A percentile compares a stretch with the other conserved stretches of the same genome.
These are phyloP conservation scores for Aulostomus chinensis DNA, from an alignment of 2,797 vertebrate genomes.

Conservation along the genomic window DNA sequence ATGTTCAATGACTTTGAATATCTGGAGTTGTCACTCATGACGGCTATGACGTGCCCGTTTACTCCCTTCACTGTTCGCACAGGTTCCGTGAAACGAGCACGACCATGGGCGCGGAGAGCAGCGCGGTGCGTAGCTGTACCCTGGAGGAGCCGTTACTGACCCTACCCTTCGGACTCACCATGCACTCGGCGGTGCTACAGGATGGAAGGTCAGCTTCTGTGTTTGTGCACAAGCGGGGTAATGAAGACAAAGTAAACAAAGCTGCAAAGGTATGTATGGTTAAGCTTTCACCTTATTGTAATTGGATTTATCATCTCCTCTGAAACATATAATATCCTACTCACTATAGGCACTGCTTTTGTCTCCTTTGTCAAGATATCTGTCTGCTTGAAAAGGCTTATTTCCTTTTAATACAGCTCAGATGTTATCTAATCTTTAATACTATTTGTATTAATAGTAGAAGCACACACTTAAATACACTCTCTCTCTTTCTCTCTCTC, in stretches of 20 bases:
- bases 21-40: neutral
- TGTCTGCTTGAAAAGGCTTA: too few species aligned
- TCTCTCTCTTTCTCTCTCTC: too few species aligned
- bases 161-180: constrained; percentile 84
- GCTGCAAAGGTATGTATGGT: constrained; percentile 87
- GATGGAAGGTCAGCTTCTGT: constrained; percentile 89
- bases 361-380: too few species aligned
- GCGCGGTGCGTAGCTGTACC: constrained; percentile 83
- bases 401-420: too few species aligned
- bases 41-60: neutral
- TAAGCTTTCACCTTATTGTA: neutral
- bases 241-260: constrained; percentile 94
- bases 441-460: too few species aligned
- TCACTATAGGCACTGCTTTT: too few species aligned
- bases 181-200: constrained; percentile 87
- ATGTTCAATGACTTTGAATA: neutral
- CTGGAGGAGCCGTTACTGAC: constrained; percentile 83
- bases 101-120: constrained; percentile 94
- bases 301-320: too few species aligned
- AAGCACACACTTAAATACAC: too few species aligned
- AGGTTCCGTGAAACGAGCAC: constrained; percentile 3
- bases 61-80: constrained; percentile 10
- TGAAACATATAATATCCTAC: too few species aligned
- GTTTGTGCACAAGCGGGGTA: constrained; percentile 91
- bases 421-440: too few species aligned